Percentiles rank a stretch among this genome's conserved stretches.
Evolutionary conservation across 92 coral and sea anemone species (phyloP).

Genomic region (Umimayanthus chanpuru): DNA sequence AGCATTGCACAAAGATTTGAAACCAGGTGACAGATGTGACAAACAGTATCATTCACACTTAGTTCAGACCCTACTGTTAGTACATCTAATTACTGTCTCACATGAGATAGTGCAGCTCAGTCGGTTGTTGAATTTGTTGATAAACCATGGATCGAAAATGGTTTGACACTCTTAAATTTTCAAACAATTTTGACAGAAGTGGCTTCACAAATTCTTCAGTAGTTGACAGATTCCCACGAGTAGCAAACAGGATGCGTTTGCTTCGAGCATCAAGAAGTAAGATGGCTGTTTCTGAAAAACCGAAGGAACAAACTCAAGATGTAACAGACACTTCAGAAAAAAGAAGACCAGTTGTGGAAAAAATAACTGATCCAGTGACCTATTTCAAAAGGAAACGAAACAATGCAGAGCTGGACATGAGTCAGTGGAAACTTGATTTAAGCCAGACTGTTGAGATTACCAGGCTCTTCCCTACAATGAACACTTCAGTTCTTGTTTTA

Average conservation of each 20-base stretch:
- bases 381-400: slow-evolving; percentile 53
- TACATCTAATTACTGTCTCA: not conserved
- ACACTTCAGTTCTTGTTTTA: slow-evolving; percentile 57
- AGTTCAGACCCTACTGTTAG: not conserved
- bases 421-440: slow-evolving; percentile 56
- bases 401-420: slow-evolving; percentile 43
- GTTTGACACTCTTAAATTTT: not conserved
- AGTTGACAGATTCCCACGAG: not conserved
- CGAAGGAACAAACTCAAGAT: not conserved
- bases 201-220: not conserved
- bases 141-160: slow-evolving; percentile 16
- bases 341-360: not conserved
- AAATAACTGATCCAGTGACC: slow-evolving; percentile 49
- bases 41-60: slow-evolving; percentile 4
- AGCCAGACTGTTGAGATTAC: slow-evolving; percentile 55
- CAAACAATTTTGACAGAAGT: not conserved
- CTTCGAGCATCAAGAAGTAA: not conserved
- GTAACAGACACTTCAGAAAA: not conserved
- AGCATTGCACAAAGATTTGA: not conserved
- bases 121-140: not conserved
- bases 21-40: not conserved
- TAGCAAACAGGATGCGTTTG: slow-evolving; percentile 10
- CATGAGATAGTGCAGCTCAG: not conserved
- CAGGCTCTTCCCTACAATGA: slow-evolving; percentile 56
- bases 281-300: not conserved